Evolutionary conservation across 2,888 invertebrate species (phyloP).

Genomic region (Abscondita cerata): DNA sequence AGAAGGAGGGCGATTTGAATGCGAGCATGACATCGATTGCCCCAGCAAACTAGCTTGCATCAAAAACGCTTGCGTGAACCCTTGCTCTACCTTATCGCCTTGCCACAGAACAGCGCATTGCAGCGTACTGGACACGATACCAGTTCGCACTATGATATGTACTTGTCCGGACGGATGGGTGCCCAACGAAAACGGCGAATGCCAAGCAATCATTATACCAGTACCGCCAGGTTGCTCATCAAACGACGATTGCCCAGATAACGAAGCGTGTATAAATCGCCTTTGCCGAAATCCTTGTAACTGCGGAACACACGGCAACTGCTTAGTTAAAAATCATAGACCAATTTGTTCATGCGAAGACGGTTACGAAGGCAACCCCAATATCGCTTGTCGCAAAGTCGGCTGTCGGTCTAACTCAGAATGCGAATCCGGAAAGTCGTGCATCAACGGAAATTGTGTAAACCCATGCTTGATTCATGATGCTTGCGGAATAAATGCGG

Average conservation of each 20-base stretch:
- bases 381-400: constrained; percentile 78
- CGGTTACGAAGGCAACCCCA: constrained; percentile 87
- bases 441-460: constrained; percentile 84
- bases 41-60: constrained; percentile 83
- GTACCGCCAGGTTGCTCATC: constrained; percentile 78
- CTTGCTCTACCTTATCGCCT: constrained; percentile 77
- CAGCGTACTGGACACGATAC: constrained; percentile 83
- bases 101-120: constrained; percentile 79
- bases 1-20: constrained; percentile 68
- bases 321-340: constrained; percentile 81
- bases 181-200: constrained; percentile 79
- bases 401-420: constrained; percentile 86
- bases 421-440: constrained; percentile 83
- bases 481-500: constrained; percentile 82
- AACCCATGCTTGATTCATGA: constrained; percentile 84
- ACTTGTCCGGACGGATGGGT: constrained; percentile 87
- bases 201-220: constrained; percentile 73
- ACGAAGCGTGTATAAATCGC: constrained; percentile 85
- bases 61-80: constrained; percentile 77
- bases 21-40: constrained; percentile 80
- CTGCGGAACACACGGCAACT: constrained; percentile 85
- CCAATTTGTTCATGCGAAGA: constrained; percentile 86
- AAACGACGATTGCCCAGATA: constrained; percentile 79
- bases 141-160: constrained; percentile 87
- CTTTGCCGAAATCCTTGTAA: constrained; percentile 88